Evolutionary conservation across 2,113 vertebrate genomes (phyloP), one percentile per base, ranked within the genome.

Genomic region (Rafetus swinhoei): DNA sequence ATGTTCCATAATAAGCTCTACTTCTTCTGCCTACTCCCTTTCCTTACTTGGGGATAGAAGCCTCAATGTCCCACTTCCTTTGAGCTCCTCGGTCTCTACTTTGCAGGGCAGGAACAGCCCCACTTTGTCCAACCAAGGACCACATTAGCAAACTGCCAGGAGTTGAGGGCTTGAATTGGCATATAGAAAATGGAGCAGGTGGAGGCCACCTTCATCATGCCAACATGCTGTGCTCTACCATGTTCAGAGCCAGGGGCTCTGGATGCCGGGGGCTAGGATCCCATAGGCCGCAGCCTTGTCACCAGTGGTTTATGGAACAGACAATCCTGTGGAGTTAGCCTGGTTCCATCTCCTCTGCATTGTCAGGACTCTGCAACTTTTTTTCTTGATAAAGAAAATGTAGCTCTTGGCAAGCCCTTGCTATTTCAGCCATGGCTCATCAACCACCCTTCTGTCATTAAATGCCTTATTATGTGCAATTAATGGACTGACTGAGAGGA

Each of bases 391-490:
- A 96, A 87, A 92, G 90, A 89, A 84, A 94, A 24, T 1, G 0
- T 81, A 79, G 96, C 93, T 92, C 90, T 94, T 95, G 93, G 95
- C 96, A 97, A 95, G 79, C 86, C 92, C 95, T 84, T 91, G 94
- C 96, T 97, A 96, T 96, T 97, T 92, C 96, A 96, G 96, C 96
- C 90, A 95, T 94, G 96, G 96, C 95, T 97, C 95, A 97, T 97
- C 96, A 96, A 82, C 95, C 94, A 92, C 90, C 95, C 95, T 97
- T 95, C 96, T 97, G 97, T 96, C 97, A 97, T 95, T 97, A 95
- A 97, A 95, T 79, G 94, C 95, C 96, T 97, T 96, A 96, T 97
- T 97, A 97, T 97, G 95, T 88, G 96, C 96, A 97, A 97, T 97
- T 97, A 97, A 97, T 92, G 93, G 97, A 89, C 95, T 97, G 95